Evolutionary conservation across 2,888 invertebrate species (phyloP).

Genomic region (Melanchra persicariae): DNA sequence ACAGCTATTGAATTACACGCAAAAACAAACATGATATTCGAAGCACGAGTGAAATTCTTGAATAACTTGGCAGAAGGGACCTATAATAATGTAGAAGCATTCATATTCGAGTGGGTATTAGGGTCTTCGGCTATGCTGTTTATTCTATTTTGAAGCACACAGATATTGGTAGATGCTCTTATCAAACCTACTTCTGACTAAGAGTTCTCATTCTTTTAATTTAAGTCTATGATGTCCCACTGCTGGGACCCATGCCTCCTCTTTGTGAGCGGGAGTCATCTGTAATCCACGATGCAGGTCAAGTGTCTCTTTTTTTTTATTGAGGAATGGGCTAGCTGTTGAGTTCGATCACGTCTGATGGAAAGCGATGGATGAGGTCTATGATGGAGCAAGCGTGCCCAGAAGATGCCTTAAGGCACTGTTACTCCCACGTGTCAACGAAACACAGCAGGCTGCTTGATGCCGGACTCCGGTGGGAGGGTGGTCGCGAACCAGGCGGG

Average conservation of each 20-base stretch:
- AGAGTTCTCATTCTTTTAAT: too few species aligned
- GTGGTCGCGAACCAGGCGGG: too few species aligned
- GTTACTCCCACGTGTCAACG: too few species aligned
- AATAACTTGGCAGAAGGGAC: slow-evolving; percentile 5
- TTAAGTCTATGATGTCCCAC: neutral
- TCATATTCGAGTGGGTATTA: slow-evolving; percentile 12
- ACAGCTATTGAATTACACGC: slow-evolving; percentile 34
- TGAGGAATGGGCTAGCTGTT: too few species aligned
- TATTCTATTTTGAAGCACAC: neutral
- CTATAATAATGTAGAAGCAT: slow-evolving; percentile 9
- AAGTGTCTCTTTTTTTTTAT: too few species aligned
- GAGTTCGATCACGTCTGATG: too few species aligned
- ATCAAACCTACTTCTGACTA: neutral
- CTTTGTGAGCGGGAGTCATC: neutral
- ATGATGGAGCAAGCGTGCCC: too few species aligned
- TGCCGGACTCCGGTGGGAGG: too few species aligned
- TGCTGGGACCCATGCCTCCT: neutral
- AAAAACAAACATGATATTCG: slow-evolving; percentile 32
- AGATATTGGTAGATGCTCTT: neutral
- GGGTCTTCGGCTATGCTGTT: neutral
- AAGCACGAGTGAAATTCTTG: slow-evolving; percentile 26
- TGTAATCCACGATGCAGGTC: neutral
- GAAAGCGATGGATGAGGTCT: too few species aligned
- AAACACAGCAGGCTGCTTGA: too few species aligned
- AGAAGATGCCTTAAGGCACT: too few species aligned